phyloP scores from a whole-genome alignment of 2,888 invertebrate genomes.

The Plebejus melissa region DNA sequence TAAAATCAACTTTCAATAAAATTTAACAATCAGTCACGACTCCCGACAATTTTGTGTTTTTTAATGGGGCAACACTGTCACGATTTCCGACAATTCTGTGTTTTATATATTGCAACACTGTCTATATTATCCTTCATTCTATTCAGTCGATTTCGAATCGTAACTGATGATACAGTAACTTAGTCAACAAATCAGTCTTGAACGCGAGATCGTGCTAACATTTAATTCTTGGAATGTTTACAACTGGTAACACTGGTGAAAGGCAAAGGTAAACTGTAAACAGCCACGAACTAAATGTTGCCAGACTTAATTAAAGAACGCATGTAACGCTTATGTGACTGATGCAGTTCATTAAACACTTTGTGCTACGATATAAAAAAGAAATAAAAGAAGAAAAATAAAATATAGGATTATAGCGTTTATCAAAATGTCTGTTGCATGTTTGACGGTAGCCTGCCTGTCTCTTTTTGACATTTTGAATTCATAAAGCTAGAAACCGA shows the following conservation, averaged over 20 bases:
- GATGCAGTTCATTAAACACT: not conserved
- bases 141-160: conserved; percentile 34
- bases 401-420: not conserved
- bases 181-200: conserved; percentile 37
- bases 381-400: conserved; percentile 2
- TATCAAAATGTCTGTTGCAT: conserved; percentile 12
- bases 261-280: not conserved
- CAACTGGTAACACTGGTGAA: not conserved
- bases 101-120: conserved; percentile 22
- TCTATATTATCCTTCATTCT: conserved; percentile 35
- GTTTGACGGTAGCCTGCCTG: conserved; percentile 1
- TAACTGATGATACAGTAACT: conserved; percentile 33
- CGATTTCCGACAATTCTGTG: conserved; percentile 29
- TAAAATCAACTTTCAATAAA: conserved; percentile 47
- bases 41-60: conserved; percentile 27
- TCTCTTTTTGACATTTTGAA: conserved; percentile 6
- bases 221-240: conserved; percentile 33
- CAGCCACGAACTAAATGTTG: conserved; percentile 16
- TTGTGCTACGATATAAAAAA: not conserved
- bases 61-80: conserved; percentile 27
- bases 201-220: conserved; percentile 31
- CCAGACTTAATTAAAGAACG: conserved; percentile 5
- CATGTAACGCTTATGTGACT: conserved; percentile 26
- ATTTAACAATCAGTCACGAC: conserved; percentile 34
- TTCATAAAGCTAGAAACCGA: not conserved